Evolutionary conservation across 2,113 vertebrate species (phyloP), one percentile per base, ranked within the genome.

Genomic region (Pluvialis apricaria): DNA sequence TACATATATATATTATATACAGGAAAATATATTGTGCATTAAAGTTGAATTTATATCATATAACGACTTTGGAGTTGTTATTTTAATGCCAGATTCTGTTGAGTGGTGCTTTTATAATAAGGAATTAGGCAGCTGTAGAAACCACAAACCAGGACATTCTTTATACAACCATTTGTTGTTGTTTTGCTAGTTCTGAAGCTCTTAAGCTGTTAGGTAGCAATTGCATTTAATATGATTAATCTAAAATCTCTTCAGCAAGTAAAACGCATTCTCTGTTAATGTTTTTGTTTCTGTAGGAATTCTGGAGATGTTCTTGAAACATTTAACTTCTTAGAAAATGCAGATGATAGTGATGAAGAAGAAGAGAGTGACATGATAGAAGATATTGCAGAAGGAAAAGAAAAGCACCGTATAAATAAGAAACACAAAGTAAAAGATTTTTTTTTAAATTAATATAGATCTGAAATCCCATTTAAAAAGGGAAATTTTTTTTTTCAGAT

Each of bases 311-410:
- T 99, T 97, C 98, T 99, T 96, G 99, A 99, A 98, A 99, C 99
- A 32, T 99, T 99, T 97, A 99, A 99, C 98, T 99, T 99, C 98
- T 98, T 99, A 98, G 99, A 99, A 98, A 99, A 99, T 17, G 98
- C 99, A 4, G 99, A 99, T 96, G 99, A 99, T 97, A 99, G 99
- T 55, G 99, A 99, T 85, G 99, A 99, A 97, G 99, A 99, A 11
- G 99, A 99, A 13, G 99, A 99, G 93, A 99, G 98, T 66, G 99
- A 99, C 94, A 97, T 99, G 97, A 99, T 99, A 98, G 99, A 99
- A 95, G 99, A 99, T 95, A 98, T 99, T 94, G 97, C 99, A 61
- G 98, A 99, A 96, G 98, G 98, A 94, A 98, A 98, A 84, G 98
- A 98, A 93, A 99, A 99, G 94, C 99, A 98, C 96, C 95, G 99